Evolutionary conservation across 2,888 invertebrate genomes (phyloP), one percentile per base, ranked within the genome.

Genomic region (Agrilus mali): DNA sequence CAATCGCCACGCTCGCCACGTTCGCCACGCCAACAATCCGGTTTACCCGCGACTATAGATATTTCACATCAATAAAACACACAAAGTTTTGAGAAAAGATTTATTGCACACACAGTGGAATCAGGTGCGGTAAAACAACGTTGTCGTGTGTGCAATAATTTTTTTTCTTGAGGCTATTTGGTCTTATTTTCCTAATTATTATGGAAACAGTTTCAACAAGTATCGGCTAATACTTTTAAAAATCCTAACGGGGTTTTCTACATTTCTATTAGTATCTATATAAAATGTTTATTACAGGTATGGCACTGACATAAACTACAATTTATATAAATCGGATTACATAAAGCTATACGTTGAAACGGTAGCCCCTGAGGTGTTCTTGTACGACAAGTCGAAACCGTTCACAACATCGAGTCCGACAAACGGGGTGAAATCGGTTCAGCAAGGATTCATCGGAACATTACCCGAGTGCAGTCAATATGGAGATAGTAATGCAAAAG

Each of bases 371-470:
- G 74, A 81, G 32, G 76, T 86, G 0, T 62, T 73, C 22, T 62
- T 66, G 8, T 60, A 79, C 31, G 86, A 87, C 55, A 66, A 72
- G 0, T 71, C 71, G 0, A 69, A 86, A 48, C 72, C 78, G 0
- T 93, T 80, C 60, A 60, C 95, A 5, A 75, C 83, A 1, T 96
- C 96, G 0, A 95, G 95, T 60, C 98, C 98, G 1, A 85, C 87
- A 0, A 93, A 95, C 65, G 95, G 93, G 2, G 58, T 74, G 1
- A 68, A 79, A 55, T 79, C 83, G 0, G 80, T 79, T 51, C 60
- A 67, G 50, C 84, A 92, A 57, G 86, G 83, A 2, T 90, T 82
- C 58, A 72, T 95, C 36, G 80, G 89, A 0, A 49, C 63, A 2
- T 73, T 89, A 64, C 96, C 97, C 0, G 81, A 83, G 50, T 82